Conservation (phyloP, 2,888 invertebrate species). For the Proisotoma minuta region DNA sequence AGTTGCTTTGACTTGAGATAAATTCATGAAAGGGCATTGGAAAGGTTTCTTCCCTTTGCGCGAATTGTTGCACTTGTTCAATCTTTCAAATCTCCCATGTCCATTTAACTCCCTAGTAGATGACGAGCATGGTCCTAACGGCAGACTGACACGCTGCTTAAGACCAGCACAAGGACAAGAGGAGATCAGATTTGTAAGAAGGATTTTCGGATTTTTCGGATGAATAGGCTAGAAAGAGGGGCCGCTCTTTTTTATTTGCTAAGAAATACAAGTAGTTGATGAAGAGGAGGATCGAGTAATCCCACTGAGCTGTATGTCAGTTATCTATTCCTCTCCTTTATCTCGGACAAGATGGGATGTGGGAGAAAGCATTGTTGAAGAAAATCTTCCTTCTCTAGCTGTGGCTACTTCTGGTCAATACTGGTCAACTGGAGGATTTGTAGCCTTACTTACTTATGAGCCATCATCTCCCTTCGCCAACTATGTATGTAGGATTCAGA, state of each 20-base stretch:
- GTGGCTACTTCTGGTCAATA: no score
- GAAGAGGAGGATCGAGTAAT: constrained; percentile 10
- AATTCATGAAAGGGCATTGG: background rate
- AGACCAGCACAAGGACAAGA: no score
- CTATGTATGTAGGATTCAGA: no score
- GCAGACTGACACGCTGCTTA: no score
- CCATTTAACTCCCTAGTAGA: constrained; percentile 1
- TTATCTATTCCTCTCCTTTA: background rate
- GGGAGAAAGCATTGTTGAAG: background rate
- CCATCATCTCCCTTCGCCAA: no score
- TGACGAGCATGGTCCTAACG: background rate
- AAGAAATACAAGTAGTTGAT: constrained; percentile 8
- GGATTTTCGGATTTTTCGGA: constrained; percentile 14
- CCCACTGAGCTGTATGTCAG: constrained; percentile 1
- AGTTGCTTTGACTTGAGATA: background rate
- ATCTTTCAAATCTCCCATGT: constrained; percentile 10
- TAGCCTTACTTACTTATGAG: no score
- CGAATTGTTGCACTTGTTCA: constrained; percentile 16
- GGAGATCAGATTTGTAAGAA: constrained; percentile 8
- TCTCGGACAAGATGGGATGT: background rate
- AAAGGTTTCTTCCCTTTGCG: background rate
- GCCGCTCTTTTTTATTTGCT: constrained; percentile 5
- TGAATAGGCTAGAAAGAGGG: constrained; percentile 9
- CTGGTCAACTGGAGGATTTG: no score
- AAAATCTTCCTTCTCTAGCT: no score